Evolutionary conservation across 2,888 invertebrate genomes (phyloP).

Genomic region (Limenitis arthemis): DNA sequence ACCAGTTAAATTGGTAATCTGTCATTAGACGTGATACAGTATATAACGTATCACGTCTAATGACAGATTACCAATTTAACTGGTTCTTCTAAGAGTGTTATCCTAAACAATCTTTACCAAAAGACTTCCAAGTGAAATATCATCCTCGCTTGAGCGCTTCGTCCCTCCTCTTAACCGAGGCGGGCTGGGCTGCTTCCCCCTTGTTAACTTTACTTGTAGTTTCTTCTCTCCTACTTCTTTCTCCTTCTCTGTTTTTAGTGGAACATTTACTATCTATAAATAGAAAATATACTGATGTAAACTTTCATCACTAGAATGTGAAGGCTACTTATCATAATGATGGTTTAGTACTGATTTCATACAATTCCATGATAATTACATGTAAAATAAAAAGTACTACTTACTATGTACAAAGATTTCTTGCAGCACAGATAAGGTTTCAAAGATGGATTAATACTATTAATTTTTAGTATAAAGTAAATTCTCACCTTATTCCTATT

Average conservation of each 20-base stretch:
- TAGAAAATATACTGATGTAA: neutral
- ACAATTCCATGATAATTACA: too few species aligned
- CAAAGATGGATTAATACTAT: too few species aligned
- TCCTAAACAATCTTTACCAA: slow-evolving; percentile 7
- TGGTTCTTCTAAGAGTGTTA: neutral
- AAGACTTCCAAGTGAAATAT: slow-evolving; percentile 5
- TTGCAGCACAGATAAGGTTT: too few species aligned
- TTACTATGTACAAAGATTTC: too few species aligned
- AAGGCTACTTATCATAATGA: too few species aligned
- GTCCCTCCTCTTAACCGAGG: slow-evolving; percentile 6
- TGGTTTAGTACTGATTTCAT: too few species aligned
- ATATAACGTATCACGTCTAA: too few species aligned
- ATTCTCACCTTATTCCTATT: neutral
- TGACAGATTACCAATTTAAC: too few species aligned
- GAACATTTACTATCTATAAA: neutral
- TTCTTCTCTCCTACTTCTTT: neutral
- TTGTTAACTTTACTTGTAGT: neutral
- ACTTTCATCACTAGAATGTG: too few species aligned
- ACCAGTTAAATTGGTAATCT: too few species aligned
- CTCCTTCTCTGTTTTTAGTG: neutral
- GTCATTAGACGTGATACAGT: too few species aligned
- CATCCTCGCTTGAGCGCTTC: slow-evolving; percentile 10
- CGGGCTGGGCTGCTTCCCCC: slow-evolving; percentile 6
- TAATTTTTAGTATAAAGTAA: neutral
- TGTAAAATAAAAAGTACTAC: too few species aligned